Conservation (phyloP, 2,888 invertebrate genomes). For the Herminia tarsipennalis region DNA sequence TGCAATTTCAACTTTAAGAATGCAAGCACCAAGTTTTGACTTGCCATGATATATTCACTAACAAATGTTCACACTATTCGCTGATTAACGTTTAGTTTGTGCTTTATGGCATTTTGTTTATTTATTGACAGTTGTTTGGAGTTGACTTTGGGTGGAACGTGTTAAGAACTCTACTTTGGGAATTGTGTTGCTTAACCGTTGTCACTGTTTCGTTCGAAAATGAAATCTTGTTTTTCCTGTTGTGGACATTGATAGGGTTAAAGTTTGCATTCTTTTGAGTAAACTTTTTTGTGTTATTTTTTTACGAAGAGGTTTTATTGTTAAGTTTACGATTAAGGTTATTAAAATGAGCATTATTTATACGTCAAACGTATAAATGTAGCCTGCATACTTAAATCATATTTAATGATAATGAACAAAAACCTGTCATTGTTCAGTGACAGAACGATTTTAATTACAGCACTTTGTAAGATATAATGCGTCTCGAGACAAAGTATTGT, state of each 20-base stretch:
- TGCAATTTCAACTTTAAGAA: conserved; percentile 83
- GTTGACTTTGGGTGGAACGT: conserved; percentile 2
- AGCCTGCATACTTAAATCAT: no score
- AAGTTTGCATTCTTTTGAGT: no score
- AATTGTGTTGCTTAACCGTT: not conserved
- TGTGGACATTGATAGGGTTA: no score
- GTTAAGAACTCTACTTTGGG: not conserved
- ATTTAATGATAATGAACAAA: conserved; percentile 26
- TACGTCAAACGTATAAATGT: no score
- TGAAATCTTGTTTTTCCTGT: not conserved
- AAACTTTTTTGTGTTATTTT: no score
- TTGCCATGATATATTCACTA: conserved; percentile 77
- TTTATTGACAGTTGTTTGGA: conserved; percentile 11
- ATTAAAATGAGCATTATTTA: no score
- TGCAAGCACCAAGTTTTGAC: conserved; percentile 82
- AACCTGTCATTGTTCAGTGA: conserved; percentile 50
- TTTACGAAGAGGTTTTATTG: no score
- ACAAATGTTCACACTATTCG: conserved; percentile 61
- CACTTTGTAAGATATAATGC: conserved; percentile 76
- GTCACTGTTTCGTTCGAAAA: not conserved
- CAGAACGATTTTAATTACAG: conserved; percentile 72
- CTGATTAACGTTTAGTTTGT: conserved; percentile 57
- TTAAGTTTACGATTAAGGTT: no score
- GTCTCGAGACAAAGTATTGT: conserved; percentile 68
- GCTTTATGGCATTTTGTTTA: conserved; percentile 21